Conservation (phyloP, 2,797 vertebrate genomes). For the Trematomus bernacchii region DNA sequence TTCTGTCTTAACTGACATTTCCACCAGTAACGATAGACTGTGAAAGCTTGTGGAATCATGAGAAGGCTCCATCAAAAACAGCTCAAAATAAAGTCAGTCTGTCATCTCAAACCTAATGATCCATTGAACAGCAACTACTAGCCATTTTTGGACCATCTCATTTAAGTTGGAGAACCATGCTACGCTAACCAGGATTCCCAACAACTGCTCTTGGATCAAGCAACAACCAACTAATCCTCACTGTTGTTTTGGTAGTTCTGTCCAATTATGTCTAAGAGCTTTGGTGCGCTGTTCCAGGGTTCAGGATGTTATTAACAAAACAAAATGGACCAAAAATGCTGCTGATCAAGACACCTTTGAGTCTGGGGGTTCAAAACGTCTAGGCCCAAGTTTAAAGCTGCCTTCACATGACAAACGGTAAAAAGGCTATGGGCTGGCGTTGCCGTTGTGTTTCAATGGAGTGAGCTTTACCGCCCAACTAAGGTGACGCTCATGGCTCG, state of each 20-base stretch:
- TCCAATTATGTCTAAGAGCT: neutral
- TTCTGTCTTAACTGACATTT: conserved; percentile 18
- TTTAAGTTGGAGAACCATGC: neutral
- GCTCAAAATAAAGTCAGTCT: neutral
- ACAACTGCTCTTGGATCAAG: neutral
- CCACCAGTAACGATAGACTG: neutral
- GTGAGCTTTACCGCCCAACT: too few species aligned
- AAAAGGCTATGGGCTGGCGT: too few species aligned
- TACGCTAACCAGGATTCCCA: neutral
- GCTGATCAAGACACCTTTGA: neutral
- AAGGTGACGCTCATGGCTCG: too few species aligned
- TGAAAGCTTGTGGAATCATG: neutral
- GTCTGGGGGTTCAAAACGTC: neutral
- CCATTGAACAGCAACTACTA: neutral
- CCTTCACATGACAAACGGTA: too few species aligned
- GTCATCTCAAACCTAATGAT: neutral
- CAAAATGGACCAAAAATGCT: neutral
- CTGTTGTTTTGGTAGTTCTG: neutral
- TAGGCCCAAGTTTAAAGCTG: conserved; percentile 10
- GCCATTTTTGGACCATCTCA: neutral
- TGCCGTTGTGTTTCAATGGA: too few species aligned
- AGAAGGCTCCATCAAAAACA: neutral
- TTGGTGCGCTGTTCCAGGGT: neutral
- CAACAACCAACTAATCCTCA: neutral
- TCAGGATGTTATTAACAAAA: neutral